Evolutionary conservation across 2,113 vertebrate genomes (phyloP), one percentile per base, ranked within the genome.

Genomic region (Malurus cyaneus): DNA sequence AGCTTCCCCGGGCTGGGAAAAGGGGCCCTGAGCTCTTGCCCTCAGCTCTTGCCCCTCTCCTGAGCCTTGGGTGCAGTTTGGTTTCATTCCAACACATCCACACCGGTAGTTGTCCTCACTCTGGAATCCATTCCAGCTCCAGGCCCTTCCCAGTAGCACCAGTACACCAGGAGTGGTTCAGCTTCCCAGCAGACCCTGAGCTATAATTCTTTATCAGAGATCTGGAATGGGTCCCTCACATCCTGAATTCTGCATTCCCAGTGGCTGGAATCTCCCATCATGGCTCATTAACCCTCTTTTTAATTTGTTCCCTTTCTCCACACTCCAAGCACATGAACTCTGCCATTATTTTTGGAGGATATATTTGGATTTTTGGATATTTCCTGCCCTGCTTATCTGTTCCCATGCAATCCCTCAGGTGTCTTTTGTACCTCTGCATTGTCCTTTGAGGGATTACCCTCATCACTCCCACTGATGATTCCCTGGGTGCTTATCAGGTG

Each of bases 381-480:
- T 81, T 66, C 49, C 78, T 87, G 47, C 46, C 47, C 72, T n/a
- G 47, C 34, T 12, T 71, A 60, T 88, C 81, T 89, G 28, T 82
- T 36, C 39, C 31, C 11, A 50, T 50, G 49, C 82, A 86, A 34
- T 50, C 61, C 71, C 53, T 42, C 31, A 29, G 72, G 56, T 85
- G 36, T 41, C 65, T 89, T 42, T 67, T 72, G 61, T 54, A 47
- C 36, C 70, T 76, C 49, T 79, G 76, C 0, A 0, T 49, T 81
- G 69, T 79, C 41, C 85, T 79, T 72, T 93, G 92, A 95, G 67
- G 71, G 74, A 93, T 82, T 78, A 52, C 57, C 57, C 44, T 28
- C 77, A 74, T 71, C 44, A 23, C 61, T 81, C 44, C 76, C 71
- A 34, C 65, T 86, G 91, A 67, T 8, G 25, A 50, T 59, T 83